phyloP scores from a whole-genome alignment of 2,888 invertebrate species.

The Heliconius charithonia region DNA sequence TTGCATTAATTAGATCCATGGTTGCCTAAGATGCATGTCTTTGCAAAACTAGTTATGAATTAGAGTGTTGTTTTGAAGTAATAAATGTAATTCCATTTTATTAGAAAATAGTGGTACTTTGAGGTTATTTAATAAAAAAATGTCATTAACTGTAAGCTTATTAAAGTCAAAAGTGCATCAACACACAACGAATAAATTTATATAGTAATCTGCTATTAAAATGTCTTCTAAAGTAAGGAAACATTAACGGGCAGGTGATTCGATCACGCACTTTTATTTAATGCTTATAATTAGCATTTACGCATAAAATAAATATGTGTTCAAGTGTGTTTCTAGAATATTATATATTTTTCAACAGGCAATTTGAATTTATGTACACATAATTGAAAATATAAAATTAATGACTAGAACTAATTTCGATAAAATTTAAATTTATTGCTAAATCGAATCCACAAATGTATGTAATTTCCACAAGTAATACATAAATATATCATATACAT shows the following conservation, averaged over 20 bases:
- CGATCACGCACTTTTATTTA: constrained; percentile 44
- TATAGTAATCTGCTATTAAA: constrained; percentile 30
- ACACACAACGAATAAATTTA: constrained; percentile 28
- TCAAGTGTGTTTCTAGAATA: constrained; percentile 12
- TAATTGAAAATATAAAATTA: constrained; percentile 6
- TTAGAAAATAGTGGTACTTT: background rate
- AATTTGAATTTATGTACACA: constrained; percentile 7
- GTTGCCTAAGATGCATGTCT: constrained; percentile 35
- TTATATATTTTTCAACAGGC: background rate
- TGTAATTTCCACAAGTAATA: constrained; percentile 4
- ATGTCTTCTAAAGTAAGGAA: constrained; percentile 40
- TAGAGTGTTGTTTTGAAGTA: background rate
- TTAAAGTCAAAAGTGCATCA: constrained; percentile 21
- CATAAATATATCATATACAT: background rate
- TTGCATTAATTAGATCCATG: constrained; percentile 63
- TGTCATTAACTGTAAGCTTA: background rate
- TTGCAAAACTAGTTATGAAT: constrained; percentile 41
- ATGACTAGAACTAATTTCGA: constrained; percentile 6
- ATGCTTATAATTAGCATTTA: constrained; percentile 44
- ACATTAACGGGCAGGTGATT: constrained; percentile 44
- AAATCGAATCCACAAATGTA: background rate
- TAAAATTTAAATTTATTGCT: constrained; percentile 16
- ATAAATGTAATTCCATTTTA: background rate
- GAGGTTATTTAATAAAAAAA: background rate
- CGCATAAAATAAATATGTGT: constrained; percentile 31